phyloP scores from a whole-genome alignment of 2,113 vertebrate species.

The Sebastes fasciatus region DNA sequence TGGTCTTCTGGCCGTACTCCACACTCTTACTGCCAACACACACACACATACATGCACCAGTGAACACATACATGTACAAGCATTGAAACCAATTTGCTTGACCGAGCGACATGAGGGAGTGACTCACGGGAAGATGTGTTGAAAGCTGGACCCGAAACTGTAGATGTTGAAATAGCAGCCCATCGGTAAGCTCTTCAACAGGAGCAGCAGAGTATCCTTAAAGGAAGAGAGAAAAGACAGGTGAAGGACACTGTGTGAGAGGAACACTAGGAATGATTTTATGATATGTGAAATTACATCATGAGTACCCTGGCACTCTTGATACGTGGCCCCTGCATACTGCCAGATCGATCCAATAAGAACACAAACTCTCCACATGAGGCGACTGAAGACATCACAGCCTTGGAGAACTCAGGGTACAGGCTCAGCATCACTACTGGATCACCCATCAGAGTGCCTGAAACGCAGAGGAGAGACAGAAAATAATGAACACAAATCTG shows the following conservation, averaged over 20 bases:
- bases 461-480: neutral
- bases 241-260: conserved; percentile 6
- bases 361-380: conserved; percentile 88
- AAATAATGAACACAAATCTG: neutral
- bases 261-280: neutral
- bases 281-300: neutral
- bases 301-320: conserved; percentile 84
- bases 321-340: conserved; percentile 83
- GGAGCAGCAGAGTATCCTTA: conserved; percentile 86
- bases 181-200: conserved; percentile 89
- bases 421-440: conserved; percentile 87
- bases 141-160: conserved; percentile 84
- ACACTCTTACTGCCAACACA: conserved; percentile 83
- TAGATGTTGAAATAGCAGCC: conserved; percentile 92
- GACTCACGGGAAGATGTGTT: conserved; percentile 84
- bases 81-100: neutral
- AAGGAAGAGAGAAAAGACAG: neutral
- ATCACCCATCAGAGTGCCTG: conserved; percentile 87
- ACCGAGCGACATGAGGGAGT: neutral
- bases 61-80: neutral
- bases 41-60: neutral
- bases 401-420: conserved; percentile 85
- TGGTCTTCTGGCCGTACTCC: conserved; percentile 84
- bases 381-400: conserved; percentile 61
- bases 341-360: conserved; percentile 78